phyloP scores from a whole-genome alignment of 2,888 invertebrate genomes.

The Sinelater perroti region DNA sequence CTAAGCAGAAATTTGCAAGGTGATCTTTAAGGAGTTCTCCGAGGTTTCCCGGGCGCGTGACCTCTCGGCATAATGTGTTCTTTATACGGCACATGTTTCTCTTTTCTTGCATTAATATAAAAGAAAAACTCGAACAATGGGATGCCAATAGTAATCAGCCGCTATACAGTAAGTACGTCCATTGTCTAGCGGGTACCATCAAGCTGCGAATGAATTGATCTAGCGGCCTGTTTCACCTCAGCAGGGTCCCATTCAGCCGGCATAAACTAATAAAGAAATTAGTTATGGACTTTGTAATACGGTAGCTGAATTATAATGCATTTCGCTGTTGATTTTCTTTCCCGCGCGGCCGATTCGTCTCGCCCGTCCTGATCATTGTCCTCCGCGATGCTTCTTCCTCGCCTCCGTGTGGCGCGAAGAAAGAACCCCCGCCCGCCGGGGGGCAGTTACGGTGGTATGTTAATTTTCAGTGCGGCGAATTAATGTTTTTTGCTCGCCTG shows the following conservation, averaged over 20 bases:
- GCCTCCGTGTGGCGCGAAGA: neutral
- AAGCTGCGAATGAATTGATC: constrained; percentile 28
- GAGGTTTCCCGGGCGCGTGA: no score
- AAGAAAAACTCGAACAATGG: constrained; percentile 7
- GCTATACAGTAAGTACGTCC: constrained; percentile 10
- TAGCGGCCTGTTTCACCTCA: constrained; percentile 47
- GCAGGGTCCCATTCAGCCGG: constrained; percentile 51
- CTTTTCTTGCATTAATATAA: constrained; percentile 2
- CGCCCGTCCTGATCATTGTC: constrained; percentile 5
- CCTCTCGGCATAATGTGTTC: no score
- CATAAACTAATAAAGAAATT: constrained; percentile 57
- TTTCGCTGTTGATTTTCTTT: constrained; percentile 29
- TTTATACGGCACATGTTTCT: constrained; percentile 3
- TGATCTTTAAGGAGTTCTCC: no score
- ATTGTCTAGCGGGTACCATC: constrained; percentile 16
- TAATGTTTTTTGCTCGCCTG: constrained; percentile 19
- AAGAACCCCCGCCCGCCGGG: no score
- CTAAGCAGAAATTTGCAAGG: no score
- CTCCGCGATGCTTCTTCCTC: neutral
- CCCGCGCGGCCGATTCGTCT: constrained; percentile 17
- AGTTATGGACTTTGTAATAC: constrained; percentile 56
- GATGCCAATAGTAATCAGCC: constrained; percentile 12
- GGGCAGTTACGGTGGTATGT: constrained; percentile 21
- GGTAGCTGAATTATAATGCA: constrained; percentile 47
- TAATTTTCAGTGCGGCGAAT: constrained; percentile 22